Evolutionary conservation across 53 echinoderm and acorn worm genomes (phyloP).

Genomic region (Pentamera pediparva): DNA sequence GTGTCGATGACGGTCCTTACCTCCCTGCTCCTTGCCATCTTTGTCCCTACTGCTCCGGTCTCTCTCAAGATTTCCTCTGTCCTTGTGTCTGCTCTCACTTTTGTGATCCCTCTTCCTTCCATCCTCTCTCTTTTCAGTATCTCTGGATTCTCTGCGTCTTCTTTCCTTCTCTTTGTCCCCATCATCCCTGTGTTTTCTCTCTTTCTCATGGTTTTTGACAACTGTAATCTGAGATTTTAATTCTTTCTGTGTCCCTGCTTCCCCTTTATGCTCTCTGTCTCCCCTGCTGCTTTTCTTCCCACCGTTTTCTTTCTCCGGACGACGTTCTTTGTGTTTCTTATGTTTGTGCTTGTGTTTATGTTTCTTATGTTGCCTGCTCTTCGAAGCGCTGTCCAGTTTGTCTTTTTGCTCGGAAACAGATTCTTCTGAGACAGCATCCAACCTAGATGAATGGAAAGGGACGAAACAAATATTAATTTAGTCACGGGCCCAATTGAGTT

Average conservation of each 20-base stretch:
- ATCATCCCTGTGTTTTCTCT: background rate
- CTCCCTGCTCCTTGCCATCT: background rate
- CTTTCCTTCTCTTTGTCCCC: background rate
- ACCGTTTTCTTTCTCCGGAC: background rate
- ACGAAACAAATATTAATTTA: no score
- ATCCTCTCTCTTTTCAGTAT: background rate
- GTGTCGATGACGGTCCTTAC: background rate
- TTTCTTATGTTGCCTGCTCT: slow-evolving; percentile 28
- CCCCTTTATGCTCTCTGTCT: background rate
- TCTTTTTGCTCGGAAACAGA: slow-evolving; percentile 34
- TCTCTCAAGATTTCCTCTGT: background rate
- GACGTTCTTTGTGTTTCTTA: slow-evolving; percentile 37
- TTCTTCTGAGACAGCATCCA: no score
- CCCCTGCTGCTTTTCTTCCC: background rate
- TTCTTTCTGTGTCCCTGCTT: no score
- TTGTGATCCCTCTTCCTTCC: background rate
- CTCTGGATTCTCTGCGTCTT: background rate
- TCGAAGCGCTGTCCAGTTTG: slow-evolving; percentile 2
- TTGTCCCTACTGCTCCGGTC: no score
- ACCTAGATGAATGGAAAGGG: no score
- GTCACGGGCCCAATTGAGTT: no score
- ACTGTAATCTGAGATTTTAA: no score
- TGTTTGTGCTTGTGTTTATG: slow-evolving; percentile 53
- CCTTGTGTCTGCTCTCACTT: background rate
- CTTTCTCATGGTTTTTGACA: background rate